These are phyloP conservation scores for Chelonus insularis DNA, from an alignment of 1,140 invertebrate species.

Conservation along the genomic window DNA sequence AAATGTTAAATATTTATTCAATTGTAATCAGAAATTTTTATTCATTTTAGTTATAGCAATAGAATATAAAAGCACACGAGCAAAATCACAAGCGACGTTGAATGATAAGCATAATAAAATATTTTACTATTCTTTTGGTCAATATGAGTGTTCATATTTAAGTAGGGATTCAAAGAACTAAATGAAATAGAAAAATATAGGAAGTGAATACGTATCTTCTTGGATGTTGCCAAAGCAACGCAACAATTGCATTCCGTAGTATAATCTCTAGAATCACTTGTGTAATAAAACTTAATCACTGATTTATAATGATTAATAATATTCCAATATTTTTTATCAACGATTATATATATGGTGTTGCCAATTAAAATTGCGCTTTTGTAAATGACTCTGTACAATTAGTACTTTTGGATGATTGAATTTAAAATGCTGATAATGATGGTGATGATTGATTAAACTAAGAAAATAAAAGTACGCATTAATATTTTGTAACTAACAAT, in stretches of 20 bases:
- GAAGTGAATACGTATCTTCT: slow-evolving; percentile 12
- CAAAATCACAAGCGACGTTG: slow-evolving; percentile 15
- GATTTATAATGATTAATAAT: neutral
- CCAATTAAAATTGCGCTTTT: slow-evolving; percentile 15
- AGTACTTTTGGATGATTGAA: neutral
- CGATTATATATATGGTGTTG: slow-evolving; percentile 5
- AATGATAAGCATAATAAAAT: slow-evolving; percentile 4
- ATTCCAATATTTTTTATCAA: slow-evolving; percentile 14
- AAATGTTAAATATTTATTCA: slow-evolving; percentile 1
- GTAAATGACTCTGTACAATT: neutral
- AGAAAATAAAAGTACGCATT: neutral
- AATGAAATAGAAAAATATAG: slow-evolving; percentile 13
- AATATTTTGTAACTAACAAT: slow-evolving; percentile 18
- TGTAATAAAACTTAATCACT: slow-evolving; percentile 2
- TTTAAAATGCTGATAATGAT: neutral
- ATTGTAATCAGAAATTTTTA: slow-evolving; percentile 11
- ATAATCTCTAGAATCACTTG: slow-evolving; percentile 1
- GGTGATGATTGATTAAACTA: neutral
- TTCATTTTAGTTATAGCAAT: neutral
- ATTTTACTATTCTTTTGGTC: neutral
- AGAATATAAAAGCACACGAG: neutral
- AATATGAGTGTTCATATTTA: slow-evolving; percentile 16
- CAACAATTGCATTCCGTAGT: slow-evolving; percentile 19
- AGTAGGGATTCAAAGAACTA: slow-evolving; percentile 9
- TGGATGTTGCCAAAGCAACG: slow-evolving; percentile 19